Percentiles rank a stretch among this genome's conserved stretches.
phyloP scores from a whole-genome alignment of 2,113 vertebrate genomes.

The Sinocyclocheilus rhinocerous region DNA sequence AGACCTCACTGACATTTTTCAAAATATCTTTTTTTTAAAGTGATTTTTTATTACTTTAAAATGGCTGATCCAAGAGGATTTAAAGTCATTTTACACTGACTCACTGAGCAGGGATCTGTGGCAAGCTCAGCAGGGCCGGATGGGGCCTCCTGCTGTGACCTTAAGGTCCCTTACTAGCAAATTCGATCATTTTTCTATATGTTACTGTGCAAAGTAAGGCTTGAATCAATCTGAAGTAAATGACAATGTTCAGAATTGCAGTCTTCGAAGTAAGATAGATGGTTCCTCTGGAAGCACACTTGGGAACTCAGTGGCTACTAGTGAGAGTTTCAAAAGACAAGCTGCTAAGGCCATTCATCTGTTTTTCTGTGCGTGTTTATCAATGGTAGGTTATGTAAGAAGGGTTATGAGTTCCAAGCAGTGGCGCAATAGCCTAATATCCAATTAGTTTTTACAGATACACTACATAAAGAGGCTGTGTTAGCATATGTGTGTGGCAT shows the following conservation, averaged over 20 bases:
- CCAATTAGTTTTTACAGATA: slow-evolving; percentile 14
- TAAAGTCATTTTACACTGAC: not conserved
- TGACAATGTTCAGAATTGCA: not conserved
- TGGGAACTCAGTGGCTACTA: not conserved
- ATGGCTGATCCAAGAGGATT: not conserved
- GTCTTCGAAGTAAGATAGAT: not conserved
- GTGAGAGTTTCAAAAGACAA: not conserved
- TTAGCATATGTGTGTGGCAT: not conserved
- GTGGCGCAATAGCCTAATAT: slow-evolving; percentile 26
- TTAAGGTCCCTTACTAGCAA: not conserved
- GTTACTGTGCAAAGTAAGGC: not conserved
- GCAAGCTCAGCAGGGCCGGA: not conserved
- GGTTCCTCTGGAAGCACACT: not conserved
- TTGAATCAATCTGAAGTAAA: not conserved
- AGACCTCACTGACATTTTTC: no score
- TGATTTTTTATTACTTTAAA: not conserved
- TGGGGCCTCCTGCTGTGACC: slow-evolving; percentile 7
- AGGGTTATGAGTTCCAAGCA: slow-evolving; percentile 15
- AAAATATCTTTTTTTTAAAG: no score
- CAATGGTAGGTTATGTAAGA: slow-evolving; percentile 12
- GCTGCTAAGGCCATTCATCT: slow-evolving; percentile 12
- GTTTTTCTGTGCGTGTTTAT: not conserved
- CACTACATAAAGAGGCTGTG: slow-evolving; percentile 12
- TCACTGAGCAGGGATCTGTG: not conserved
- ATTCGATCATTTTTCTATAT: not conserved